Evolutionary conservation across 2,888 invertebrate species (phyloP), one percentile per base, ranked within the genome.

Genomic region (Tachystola acroxantha): DNA sequence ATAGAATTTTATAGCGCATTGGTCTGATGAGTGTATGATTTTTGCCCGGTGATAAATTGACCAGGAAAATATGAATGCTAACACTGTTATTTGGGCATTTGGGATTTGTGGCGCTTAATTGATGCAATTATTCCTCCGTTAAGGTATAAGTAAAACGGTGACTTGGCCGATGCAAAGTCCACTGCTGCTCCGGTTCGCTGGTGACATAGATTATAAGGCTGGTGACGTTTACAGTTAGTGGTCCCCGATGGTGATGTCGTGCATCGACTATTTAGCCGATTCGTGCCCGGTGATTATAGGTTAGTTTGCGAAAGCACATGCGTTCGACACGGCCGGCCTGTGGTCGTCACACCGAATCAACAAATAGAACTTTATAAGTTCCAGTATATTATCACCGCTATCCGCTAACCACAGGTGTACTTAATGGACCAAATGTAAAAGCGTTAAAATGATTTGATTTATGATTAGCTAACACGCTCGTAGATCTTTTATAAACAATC

Each of bases 221-320:
- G n/a, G 46, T 55, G 57, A 57, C 51, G 48, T 57, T 62, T 55
- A 50, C 48, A 53, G 46, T 51, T 78, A 78, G 76, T 78, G 76
- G 75, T 52, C 49, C 45, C 49, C 62, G 52, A 66, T 59, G 59
- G 46, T 61, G 56, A 50, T 68, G 66, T 81, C 80, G 81, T 81
- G 84, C 70, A 52, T 58, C 53, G 49, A 68, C 73, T 66, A 79
- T 82, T 77, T 76, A 53, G 51, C 46, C 50, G 66, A 71, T 72
- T 79, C 65, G 65, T 68, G 69, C 50, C 48, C 56, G 64, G 57
- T 68, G 66, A 76, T 76, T 74, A 74, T 64, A 16, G 3, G 16
- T 62, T 60, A 61, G 53, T 63, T 69, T 64, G 69, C 69, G 66
- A 67, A 67, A 66, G 56, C 56, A 55, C 60, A 63, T 68, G 63